Evolutionary conservation across 2,113 vertebrate genomes (phyloP).

Genomic region (Bufo gargarizans): DNA sequence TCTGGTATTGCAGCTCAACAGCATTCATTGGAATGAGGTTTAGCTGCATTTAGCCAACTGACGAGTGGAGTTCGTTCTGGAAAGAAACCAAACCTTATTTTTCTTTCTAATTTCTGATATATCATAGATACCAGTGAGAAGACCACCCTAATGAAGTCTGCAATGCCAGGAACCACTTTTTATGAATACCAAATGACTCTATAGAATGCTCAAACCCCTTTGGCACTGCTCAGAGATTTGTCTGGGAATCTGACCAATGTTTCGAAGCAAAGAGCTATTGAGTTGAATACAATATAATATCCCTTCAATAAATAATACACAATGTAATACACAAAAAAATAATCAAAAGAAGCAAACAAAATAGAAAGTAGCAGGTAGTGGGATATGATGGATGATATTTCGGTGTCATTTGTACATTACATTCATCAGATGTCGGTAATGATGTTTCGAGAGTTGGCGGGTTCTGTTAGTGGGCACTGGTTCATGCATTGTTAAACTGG

Average conservation of each 20-base stretch:
- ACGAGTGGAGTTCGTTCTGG: too few relatives aligned
- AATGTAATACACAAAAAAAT: neutral
- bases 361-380: neutral
- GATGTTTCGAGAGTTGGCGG: slow-evolving; percentile 38
- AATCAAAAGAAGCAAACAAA: neutral
- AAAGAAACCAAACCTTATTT: too few relatives aligned
- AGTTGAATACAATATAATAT: neutral
- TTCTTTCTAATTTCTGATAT: too few relatives aligned
- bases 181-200: too few relatives aligned
- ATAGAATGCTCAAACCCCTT: too few relatives aligned
- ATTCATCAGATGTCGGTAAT: slow-evolving; percentile 39
- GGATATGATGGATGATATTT: slow-evolving; percentile 42
- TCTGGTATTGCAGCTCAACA: too few relatives aligned
- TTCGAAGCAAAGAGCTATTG: neutral
- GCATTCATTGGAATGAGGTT: too few relatives aligned
- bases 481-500: slow-evolving; percentile 9
- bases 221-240: neutral
- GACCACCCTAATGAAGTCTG: too few relatives aligned
- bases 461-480: slow-evolving; percentile 16
- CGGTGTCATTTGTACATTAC: neutral
- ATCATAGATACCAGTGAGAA: too few relatives aligned
- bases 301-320: neutral
- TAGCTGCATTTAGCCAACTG: too few relatives aligned
- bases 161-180: too few relatives aligned
- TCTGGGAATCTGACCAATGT: neutral